Base-by-base conservation (phyloP, 2,113 vertebrate species). In the Galbula dea region DNA sequence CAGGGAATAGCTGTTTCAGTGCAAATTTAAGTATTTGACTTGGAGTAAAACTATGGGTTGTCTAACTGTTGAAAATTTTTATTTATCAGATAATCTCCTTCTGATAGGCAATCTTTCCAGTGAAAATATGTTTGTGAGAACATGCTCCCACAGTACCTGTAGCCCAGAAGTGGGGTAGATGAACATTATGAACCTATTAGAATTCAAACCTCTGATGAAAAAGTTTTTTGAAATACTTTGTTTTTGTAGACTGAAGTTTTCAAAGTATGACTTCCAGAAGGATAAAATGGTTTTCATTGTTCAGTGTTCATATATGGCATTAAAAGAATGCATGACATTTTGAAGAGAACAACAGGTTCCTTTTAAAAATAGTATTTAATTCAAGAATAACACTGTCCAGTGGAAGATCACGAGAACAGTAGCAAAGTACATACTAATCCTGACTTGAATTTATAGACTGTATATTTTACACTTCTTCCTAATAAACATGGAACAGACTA, bases 311-410 rank as follows among this genome's bases (percentile, higher is more conserved):
- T 81, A 72, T 89, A 69, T 89, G 90, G 88, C 52, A 95, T 93
- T 94, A 52, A 68, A 96, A 82, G 91, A 94, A 95, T 97, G 95
- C 83, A 32, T 92, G 94, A 94, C 94, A 94, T 96, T 96, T 93
- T 93, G 51, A 91, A 93, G 85, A 90, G 94, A 97, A 95, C 88
- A 95, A 93, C 94, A 96, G 94, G 89, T 97, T 96, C 88, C 78
- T 94, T 96, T 96, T 96, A 68, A 97, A 95, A 96, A 77, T 91
- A 95, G 41, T 93, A 17, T 89, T 96, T 95, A 90, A 96, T 92
- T 87, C 83, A 88, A 66, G 69, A 88, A 81, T 82, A 81, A 63
- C 4, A 15, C 54, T 77, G 37, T n/a, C 32, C 74, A 59, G 58
- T 58, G 78, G 84, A 93, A 79, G 88, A 84, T 83, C 71, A 55